phyloP scores from a whole-genome alignment of 23 tunicate species.

The Styela clava region DNA sequence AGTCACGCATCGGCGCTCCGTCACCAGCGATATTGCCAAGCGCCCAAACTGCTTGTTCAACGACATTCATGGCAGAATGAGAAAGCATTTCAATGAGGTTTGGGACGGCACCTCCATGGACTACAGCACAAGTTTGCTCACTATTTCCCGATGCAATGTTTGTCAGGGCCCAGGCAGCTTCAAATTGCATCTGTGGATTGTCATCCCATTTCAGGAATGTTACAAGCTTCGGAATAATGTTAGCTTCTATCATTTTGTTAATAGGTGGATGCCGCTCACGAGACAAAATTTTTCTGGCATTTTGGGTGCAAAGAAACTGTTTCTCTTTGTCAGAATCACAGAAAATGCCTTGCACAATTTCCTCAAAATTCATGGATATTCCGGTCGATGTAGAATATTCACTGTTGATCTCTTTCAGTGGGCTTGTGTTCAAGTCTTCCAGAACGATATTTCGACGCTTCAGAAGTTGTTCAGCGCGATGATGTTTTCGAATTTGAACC shows the following conservation, averaged over 20 bases:
- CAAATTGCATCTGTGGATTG: constrained; percentile 84
- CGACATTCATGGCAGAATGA: constrained; percentile 51
- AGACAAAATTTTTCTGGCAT: constrained; percentile 90
- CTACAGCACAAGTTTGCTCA: constrained; percentile 93
- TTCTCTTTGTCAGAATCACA: constrained; percentile 39
- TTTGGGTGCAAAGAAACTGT: constrained; percentile 72
- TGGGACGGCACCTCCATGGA: constrained; percentile 82
- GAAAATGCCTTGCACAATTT: constrained; percentile 64
- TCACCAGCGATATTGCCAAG: constrained; percentile 99
- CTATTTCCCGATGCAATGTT: constrained; percentile 95
- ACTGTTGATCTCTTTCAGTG: constrained; percentile 75
- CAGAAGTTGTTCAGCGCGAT: constrained; percentile 85
- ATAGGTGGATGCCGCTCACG: constrained; percentile 96
- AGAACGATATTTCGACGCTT: constrained; percentile 85
- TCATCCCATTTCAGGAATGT: constrained; percentile 77
- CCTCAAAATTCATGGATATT: constrained; percentile 60
- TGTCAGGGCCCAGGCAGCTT: constrained; percentile 98
- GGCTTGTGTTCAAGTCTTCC: constrained; percentile 93
- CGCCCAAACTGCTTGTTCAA: constrained; percentile 99
- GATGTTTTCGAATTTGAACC: constrained; percentile 80
- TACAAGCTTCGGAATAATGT: constrained; percentile 76
- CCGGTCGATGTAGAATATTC: constrained; percentile 27
- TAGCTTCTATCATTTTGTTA: constrained; percentile 67
- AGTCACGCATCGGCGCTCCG: constrained; percentile 86
- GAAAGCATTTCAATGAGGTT: constrained; percentile 51